A percentile compares a stretch with the other conserved stretches of the same genome.
These are phyloP conservation scores for Peromyscus polionotus DNA, from an alignment of 2,113 vertebrate genomes.

Conservation along the genomic window DNA sequence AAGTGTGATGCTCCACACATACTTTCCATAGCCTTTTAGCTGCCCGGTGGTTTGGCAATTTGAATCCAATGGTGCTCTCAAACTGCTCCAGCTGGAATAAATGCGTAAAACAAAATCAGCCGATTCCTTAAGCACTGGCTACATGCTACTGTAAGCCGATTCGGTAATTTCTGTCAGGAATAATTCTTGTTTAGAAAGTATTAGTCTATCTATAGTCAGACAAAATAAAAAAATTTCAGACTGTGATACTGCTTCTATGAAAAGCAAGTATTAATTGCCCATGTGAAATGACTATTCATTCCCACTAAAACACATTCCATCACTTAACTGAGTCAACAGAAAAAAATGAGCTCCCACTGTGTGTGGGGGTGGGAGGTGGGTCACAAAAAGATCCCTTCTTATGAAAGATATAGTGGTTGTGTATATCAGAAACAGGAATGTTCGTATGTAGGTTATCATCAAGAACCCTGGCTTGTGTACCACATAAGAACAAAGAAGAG, in stretches of 20 bases:
- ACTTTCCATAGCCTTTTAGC: conserved; percentile 99
- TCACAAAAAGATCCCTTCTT: not conserved
- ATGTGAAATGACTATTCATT: conserved; percentile 16
- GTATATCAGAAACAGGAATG: not conserved
- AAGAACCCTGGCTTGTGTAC: not conserved
- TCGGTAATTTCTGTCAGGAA: conserved; percentile 55
- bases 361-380: not conserved
- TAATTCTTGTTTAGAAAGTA: conserved; percentile 40
- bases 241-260: conserved; percentile 33
- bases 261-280: conserved; percentile 8
- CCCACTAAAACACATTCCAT: conserved; percentile 9
- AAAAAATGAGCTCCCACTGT: not conserved
- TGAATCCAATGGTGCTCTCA: conserved; percentile 99
- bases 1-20: conserved; percentile 99
- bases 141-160: conserved; percentile 3
- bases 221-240: not conserved
- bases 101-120: conserved; percentile 73
- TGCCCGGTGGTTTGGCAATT: conserved; percentile 96
- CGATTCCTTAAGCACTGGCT: conserved; percentile 35
- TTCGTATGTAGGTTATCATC: not conserved
- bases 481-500: not conserved
- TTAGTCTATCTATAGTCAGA: conserved; percentile 8
- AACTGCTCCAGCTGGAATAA: conserved; percentile 95
- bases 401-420: not conserved
- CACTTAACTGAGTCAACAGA: not conserved